Evolutionary conservation across 2,888 invertebrate genomes (phyloP).

Genomic region (Leptinotarsa juncta): DNA sequence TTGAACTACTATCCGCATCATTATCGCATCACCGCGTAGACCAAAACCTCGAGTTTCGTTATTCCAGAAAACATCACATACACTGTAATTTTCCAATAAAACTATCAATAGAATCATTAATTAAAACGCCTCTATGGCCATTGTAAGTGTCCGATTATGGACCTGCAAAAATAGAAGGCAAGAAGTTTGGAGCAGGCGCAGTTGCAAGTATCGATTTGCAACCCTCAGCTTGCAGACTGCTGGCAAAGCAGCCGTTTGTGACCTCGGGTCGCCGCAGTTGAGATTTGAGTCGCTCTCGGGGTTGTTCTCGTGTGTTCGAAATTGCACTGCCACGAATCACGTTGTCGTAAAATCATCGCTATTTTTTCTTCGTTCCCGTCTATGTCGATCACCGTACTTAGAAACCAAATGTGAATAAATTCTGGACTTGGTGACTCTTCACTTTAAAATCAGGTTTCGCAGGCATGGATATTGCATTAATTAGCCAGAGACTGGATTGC

Average conservation of each 20-base stretch:
- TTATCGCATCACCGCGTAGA: too few species aligned
- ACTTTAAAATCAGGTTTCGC: slow-evolving; percentile 21
- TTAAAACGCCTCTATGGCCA: slow-evolving; percentile 29
- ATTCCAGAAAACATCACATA: not conserved
- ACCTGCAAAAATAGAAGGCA: slow-evolving; percentile 32
- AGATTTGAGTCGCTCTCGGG: slow-evolving; percentile 45
- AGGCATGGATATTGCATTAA: slow-evolving; percentile 29
- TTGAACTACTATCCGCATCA: too few species aligned
- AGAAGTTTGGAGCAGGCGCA: slow-evolving; percentile 53
- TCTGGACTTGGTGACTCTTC: not conserved
- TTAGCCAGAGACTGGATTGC: not conserved
- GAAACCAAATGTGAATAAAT: not conserved
- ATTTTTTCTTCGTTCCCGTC: not conserved
- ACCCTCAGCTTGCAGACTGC: slow-evolving; percentile 66
- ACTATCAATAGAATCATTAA: slow-evolving; percentile 21
- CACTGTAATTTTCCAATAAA: not conserved
- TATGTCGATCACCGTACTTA: not conserved
- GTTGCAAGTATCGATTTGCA: slow-evolving; percentile 52
- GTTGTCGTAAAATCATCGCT: slow-evolving; percentile 16
- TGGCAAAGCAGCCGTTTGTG: slow-evolving; percentile 72
- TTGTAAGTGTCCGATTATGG: slow-evolving; percentile 39
- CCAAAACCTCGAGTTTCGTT: not conserved
- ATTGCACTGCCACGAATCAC: slow-evolving; percentile 39
- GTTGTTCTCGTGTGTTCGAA: slow-evolving; percentile 39
- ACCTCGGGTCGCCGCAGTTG: slow-evolving; percentile 63